phyloP scores from a whole-genome alignment of 2,797 vertebrate species.

The Threskiornis aethiopicus region DNA sequence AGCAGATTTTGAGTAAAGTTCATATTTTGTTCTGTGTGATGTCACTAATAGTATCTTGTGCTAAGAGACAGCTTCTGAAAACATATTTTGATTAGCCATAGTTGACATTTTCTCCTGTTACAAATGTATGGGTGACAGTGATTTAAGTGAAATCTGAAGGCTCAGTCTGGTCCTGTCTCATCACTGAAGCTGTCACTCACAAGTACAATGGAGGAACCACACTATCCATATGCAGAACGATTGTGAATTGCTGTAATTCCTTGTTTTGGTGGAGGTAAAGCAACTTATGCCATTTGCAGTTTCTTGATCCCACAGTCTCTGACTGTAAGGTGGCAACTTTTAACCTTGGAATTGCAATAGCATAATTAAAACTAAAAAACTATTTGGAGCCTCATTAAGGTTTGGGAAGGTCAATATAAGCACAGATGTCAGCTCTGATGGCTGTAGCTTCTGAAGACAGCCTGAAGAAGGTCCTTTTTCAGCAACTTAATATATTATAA shows the following conservation, averaged over 20 bases:
- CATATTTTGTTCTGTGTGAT: background rate
- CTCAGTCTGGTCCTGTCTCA: conserved; percentile 5
- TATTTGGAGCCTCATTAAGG: background rate
- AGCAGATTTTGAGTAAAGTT: background rate
- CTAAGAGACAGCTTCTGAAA: background rate
- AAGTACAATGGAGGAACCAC: background rate
- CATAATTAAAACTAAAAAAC: background rate
- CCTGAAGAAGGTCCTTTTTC: background rate
- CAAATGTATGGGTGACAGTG: background rate
- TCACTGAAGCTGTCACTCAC: conserved; percentile 7
- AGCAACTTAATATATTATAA: background rate
- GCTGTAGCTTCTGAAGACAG: background rate
- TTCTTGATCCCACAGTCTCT: background rate
- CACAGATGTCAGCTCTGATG: background rate
- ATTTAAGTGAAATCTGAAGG: background rate
- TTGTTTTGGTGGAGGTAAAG: background rate
- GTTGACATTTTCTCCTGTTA: background rate
- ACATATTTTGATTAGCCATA: background rate
- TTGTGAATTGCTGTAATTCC: background rate
- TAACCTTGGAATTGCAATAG: background rate
- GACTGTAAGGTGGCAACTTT: background rate
- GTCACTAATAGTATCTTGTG: background rate
- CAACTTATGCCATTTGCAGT: background rate
- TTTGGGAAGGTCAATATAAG: background rate
- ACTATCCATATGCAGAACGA: rapidly evolving